Base-by-base conservation (phyloP, 23 tunicate species). In the Aplidium turbinatum region DNA sequence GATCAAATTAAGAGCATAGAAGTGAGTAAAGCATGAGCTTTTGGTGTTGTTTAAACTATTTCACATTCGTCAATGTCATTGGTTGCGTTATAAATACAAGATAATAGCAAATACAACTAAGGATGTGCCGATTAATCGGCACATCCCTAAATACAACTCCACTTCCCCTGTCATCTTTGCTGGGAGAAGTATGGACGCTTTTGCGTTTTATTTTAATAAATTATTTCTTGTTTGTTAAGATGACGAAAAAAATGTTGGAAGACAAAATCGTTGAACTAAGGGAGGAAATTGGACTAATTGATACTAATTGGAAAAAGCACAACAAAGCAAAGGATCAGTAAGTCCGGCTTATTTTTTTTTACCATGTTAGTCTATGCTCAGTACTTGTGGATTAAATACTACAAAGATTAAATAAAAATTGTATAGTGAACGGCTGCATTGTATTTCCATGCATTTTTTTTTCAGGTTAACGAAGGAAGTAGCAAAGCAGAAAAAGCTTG, bases 1-100 rank as follows among this genome's bases (percentile, higher is more conserved):
- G 82, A 76, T 58, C 58, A 62, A 60, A 45, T 76, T 1, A 61
- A 27, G n/a, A 76, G 82, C 60, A 29, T 76, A 42, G 82, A 76
- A 22, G 82, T 76, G 31, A 61, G 80, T 57, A 11, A 9, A 13
- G n/a, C n/a, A n/a, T n/a, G n/a, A n/a, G 57, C 1, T 21, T 4
- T 50, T 9, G 22, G 4, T 50, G 57, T 1, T 4, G 22, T 21
- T 50, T 16, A 42, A 42, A 42, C 13, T 42, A 21, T 2, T 4
- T 21, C 3, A 50, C 4, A 50, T 4, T 25, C 57, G n/a, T n/a
- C n/a, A n/a, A n/a, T n/a, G n/a, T n/a, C n/a, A n/a, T n/a, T n/a
- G n/a, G n/a, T n/a, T n/a, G n/a, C n/a, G n/a, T n/a, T n/a, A n/a
- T n/a, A n/a, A n/a, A n/a, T n/a, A n/a, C n/a, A n/a, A n/a, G n/a